Evolutionary conservation across 2,888 invertebrate genomes (phyloP).

Genomic region (Drosophila incognita): DNA sequence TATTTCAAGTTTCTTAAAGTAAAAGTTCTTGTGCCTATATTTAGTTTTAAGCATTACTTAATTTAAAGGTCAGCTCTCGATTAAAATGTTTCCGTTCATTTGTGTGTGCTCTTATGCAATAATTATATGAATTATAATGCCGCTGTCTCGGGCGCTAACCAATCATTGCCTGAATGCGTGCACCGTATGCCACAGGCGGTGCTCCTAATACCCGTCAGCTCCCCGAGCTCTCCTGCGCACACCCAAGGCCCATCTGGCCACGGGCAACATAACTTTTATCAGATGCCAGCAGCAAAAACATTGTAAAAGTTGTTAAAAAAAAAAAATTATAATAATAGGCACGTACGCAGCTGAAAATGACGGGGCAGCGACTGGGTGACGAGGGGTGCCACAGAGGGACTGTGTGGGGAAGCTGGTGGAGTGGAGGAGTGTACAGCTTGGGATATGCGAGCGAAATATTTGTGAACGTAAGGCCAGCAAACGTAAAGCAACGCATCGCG

Average conservation of each 20-base stretch:
- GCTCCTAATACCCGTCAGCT: constrained; percentile 6
- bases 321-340: constrained; percentile 62
- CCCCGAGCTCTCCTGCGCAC: too few species aligned
- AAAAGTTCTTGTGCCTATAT: not conserved
- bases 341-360: constrained; percentile 74
- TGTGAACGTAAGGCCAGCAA: constrained; percentile 58
- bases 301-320: constrained; percentile 74
- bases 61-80: constrained; percentile 10
- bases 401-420: not conserved
- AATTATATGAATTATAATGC: constrained; percentile 50
- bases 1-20: not conserved
- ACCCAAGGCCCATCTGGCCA: constrained; percentile 6
- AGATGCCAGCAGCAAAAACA: constrained; percentile 65
- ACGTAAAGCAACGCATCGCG: constrained; percentile 54
- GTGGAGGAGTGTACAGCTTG: not conserved
- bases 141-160: constrained; percentile 25
- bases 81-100: constrained; percentile 6
- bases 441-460: constrained; percentile 61
- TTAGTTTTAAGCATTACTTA: not conserved
- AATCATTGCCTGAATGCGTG: constrained; percentile 53
- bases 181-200: constrained; percentile 44
- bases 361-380: constrained; percentile 16
- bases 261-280: constrained; percentile 65
- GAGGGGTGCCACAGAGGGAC: constrained; percentile 8
- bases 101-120: constrained; percentile 33